phyloP scores from a whole-genome alignment of 2,888 invertebrate species.

The Heterodera filipjevi region DNA sequence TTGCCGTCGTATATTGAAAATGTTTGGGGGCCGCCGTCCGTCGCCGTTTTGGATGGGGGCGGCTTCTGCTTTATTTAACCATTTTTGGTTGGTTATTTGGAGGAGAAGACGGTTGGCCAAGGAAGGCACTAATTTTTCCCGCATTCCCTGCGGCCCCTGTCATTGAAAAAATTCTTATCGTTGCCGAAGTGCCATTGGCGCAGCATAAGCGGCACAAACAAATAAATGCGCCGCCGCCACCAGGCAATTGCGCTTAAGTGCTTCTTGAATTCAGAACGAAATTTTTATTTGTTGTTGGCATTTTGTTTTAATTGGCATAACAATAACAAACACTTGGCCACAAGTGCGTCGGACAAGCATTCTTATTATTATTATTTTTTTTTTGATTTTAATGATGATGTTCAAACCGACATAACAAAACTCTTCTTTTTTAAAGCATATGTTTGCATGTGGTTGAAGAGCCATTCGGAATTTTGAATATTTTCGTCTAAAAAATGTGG shows the following conservation, averaged over 20 bases:
- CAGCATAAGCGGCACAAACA: background rate
- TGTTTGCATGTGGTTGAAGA: too few relatives aligned
- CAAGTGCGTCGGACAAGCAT: too few relatives aligned
- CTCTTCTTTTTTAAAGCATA: too few relatives aligned
- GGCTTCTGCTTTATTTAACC: background rate
- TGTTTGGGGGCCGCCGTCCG: too few relatives aligned
- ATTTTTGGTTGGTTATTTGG: background rate
- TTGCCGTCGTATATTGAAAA: background rate
- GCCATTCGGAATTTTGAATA: too few relatives aligned
- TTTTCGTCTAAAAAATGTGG: too few relatives aligned
- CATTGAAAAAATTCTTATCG: conserved; percentile 1
- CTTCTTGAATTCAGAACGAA: background rate
- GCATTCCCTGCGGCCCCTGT: background rate
- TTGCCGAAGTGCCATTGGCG: background rate
- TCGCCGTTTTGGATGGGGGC: too few relatives aligned
- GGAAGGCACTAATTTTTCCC: background rate
- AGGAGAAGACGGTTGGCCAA: background rate
- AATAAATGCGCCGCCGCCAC: background rate
- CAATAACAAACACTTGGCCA: background rate
- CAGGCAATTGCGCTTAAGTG: background rate
- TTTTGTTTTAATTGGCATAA: background rate
- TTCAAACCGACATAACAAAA: too few relatives aligned
- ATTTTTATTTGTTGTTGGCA: background rate
- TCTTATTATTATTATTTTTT: too few relatives aligned
- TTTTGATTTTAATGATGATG: too few relatives aligned